phyloP scores from a whole-genome alignment of 2,888 invertebrate genomes.

The Aporophyla lueneburgensis region DNA sequence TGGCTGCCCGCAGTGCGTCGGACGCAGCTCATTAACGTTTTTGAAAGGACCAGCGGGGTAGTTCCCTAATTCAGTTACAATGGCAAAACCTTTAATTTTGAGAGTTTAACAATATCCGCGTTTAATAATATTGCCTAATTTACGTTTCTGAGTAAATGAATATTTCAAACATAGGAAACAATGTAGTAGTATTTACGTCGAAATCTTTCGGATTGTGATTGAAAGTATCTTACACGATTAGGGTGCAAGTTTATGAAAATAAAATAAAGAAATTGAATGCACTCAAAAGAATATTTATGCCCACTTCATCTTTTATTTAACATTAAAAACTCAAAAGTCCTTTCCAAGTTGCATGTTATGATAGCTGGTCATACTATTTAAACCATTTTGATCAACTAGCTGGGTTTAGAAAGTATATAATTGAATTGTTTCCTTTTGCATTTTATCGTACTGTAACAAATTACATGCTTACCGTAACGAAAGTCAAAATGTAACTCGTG shows the following conservation, averaged over 20 bases:
- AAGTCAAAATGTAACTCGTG: conserved; percentile 17
- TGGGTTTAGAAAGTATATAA: neutral
- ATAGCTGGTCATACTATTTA: too few species aligned
- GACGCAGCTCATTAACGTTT: neutral
- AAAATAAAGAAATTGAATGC: too few species aligned
- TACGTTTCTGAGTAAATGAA: too few species aligned
- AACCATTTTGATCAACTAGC: neutral
- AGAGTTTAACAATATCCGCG: too few species aligned
- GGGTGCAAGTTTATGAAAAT: too few species aligned
- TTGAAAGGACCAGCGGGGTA: neutral
- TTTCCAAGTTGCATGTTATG: neutral
- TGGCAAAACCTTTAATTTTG: neutral
- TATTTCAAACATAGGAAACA: too few species aligned
- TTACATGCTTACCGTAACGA: conserved; percentile 15
- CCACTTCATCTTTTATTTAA: neutral
- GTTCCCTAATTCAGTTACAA: neutral
- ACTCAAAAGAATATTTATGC: neutral
- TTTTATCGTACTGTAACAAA: conserved; percentile 13
- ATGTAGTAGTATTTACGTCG: too few species aligned
- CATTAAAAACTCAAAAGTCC: neutral
- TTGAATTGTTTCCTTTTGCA: conserved; percentile 5
- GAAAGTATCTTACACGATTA: too few species aligned
- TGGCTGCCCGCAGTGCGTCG: neutral
- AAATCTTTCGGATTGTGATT: neutral
- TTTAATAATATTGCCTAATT: too few species aligned